These are phyloP conservation scores for Polyommatus icarus DNA, from an alignment of 2,888 invertebrate species.

Conservation along the genomic window DNA sequence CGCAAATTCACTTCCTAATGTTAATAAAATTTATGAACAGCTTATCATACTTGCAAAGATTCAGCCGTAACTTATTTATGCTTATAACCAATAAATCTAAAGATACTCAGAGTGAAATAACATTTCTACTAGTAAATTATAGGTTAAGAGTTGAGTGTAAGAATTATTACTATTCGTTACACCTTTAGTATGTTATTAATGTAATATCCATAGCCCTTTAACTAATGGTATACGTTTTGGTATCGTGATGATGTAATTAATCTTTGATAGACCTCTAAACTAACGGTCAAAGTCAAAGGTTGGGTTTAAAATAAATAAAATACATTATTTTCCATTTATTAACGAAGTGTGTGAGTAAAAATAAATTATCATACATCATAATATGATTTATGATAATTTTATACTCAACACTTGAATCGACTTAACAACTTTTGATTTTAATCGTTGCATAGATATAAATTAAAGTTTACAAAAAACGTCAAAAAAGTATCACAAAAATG, in stretches of 20 bases:
- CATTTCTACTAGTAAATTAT: neutral
- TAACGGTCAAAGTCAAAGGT: conserved; percentile 20
- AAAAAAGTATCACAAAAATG: no score
- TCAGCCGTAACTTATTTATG: neutral
- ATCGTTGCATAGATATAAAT: neutral
- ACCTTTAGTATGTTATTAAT: conserved; percentile 50
- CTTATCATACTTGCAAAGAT: conserved; percentile 14
- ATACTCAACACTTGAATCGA: neutral
- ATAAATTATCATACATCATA: neutral
- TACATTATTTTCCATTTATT: neutral
- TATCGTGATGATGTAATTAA: conserved; percentile 61
- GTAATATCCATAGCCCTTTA: conserved; percentile 62
- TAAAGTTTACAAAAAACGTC: no score
- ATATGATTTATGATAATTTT: neutral
- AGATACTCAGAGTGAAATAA: neutral
- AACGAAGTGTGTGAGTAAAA: neutral
- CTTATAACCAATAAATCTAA: neutral
- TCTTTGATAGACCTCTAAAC: conserved; percentile 45
- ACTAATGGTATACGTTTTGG: conserved; percentile 62
- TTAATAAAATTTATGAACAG: neutral
- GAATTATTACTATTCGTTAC: conserved; percentile 18
- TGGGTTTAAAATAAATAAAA: neutral
- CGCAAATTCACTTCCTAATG: neutral
- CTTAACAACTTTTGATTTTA: neutral
- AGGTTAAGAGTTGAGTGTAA: conserved; percentile 14